Base-by-base conservation (phyloP, 2,888 invertebrate species). In the Nomada fucata region DNA sequence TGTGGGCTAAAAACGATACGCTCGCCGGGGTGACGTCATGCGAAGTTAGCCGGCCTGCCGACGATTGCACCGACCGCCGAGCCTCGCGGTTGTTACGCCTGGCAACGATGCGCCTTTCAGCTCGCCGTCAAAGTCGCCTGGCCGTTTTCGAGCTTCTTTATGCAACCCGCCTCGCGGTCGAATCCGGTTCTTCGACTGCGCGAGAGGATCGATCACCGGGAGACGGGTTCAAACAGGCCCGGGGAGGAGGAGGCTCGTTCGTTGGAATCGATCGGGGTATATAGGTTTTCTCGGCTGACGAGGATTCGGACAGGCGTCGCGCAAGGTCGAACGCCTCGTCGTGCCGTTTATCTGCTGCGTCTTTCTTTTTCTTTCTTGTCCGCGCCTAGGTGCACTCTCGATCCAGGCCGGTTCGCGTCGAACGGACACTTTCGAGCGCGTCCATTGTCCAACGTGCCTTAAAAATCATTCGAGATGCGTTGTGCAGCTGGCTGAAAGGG, bases 1-100 rank as follows among this genome's bases (percentile, higher is more conserved):
- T 90, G 87, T 88, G 84, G 88, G 89, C 91, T 92, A 91, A 91
- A 91, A 91, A 92, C 91, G 92, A 91, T 91, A 88, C 89, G 88
- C 88, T 85, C 76, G 86, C 81, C 69, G 76, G 77, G 83, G 82
- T 91, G 91, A 91, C 91, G 90, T 91, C 92, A 91, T 86, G 84
- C 73, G 74, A 73, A 84, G 84, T 88, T 88, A 84, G 84, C 76
- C 84, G 73, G 83, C 88, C 84, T 86, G 84, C 84, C 81, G 84
- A 82, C 82, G 82, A 88, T 81, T 88, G 86, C 83, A 84, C 83
- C 73, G 79, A 79, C 83, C 83, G 79, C 78, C n/a, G n/a, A 68
- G 64, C 75, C 74, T 63, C 69, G 81, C 82, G 81, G 82, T 81
- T 74, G 79, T 81, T 81, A 73, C 64, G 73, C 75, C 61, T 76